Evolutionary conservation across 2,797 vertebrate species (phyloP).

Genomic region (Hippopotamyrus pictus): DNA sequence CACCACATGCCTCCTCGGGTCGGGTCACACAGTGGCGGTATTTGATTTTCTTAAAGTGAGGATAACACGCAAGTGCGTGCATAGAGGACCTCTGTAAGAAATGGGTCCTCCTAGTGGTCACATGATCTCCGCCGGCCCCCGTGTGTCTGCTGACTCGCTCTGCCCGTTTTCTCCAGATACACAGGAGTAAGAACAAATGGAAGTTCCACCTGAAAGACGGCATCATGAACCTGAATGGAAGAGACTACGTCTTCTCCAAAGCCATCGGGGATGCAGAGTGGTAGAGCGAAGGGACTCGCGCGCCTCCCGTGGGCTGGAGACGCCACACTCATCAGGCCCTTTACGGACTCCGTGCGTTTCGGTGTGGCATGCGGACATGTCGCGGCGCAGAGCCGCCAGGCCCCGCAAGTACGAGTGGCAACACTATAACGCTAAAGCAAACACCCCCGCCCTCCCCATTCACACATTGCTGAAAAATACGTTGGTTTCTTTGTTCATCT

Average conservation of each 20-base stretch:
- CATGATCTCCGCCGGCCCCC: neutral
- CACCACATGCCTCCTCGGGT: neutral
- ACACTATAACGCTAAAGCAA: constrained; percentile 21
- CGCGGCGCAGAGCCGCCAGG: constrained; percentile 27
- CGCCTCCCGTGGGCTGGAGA: constrained; percentile 46
- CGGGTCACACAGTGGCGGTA: neutral
- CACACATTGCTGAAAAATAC: constrained; percentile 1
- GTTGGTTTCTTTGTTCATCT: constrained; percentile 5
- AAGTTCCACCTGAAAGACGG: constrained; percentile 99
- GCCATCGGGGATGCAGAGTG: constrained; percentile 98
- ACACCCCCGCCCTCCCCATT: constrained; percentile 3
- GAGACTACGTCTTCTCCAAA: constrained; percentile 99
- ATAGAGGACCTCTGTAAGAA: neutral
- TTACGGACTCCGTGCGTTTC: constrained; percentile 53
- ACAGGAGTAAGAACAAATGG: constrained; percentile 99
- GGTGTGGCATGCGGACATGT: constrained; percentile 37
- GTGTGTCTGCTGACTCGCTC: constrained; percentile 17
- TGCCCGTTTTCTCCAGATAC: constrained; percentile 68
- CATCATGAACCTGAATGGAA: constrained; percentile 98
- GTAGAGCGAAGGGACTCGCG: constrained; percentile 68
- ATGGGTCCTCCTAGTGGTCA: neutral
- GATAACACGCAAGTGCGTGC: neutral
- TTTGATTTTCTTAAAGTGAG: neutral
- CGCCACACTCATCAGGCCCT: constrained; percentile 49
- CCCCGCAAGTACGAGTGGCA: constrained; percentile 31